These are phyloP conservation scores for Mylabris sibirica DNA, from an alignment of 2,888 invertebrate genomes.

Conservation along the genomic window DNA sequence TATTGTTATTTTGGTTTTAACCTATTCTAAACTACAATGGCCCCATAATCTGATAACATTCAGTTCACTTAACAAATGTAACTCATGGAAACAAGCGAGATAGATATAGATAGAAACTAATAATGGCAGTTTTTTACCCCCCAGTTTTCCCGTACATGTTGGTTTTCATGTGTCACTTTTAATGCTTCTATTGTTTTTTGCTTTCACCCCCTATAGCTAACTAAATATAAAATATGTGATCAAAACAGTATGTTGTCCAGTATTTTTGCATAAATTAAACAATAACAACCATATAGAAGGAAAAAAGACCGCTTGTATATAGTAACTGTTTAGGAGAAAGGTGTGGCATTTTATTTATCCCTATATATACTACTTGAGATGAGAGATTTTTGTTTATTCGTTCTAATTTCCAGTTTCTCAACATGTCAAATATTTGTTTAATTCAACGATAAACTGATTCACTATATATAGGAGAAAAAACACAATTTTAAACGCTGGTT, in stretches of 20 bases:
- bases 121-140: not conserved
- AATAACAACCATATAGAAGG: not conserved
- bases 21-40: not conserved
- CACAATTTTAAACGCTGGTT: not conserved
- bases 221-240: not conserved
- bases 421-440: slow-evolving; percentile 3
- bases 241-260: not conserved
- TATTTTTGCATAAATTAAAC: slow-evolving; percentile 6
- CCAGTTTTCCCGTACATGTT: not conserved
- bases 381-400: not conserved
- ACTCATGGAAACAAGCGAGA: not conserved
- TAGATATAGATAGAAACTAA: not conserved
- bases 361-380: not conserved
- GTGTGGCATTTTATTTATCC: not conserved
- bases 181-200: slow-evolving; percentile 8
- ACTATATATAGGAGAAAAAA: too few species aligned
- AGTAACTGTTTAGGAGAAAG: not conserved
- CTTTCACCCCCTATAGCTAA: not conserved
- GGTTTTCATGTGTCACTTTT: slow-evolving; percentile 11
- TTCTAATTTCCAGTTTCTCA: slow-evolving; percentile 6
- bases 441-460: not conserved
- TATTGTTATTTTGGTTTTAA: not conserved
- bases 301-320: not conserved
- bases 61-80: not conserved
- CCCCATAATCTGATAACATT: slow-evolving; percentile 8